phyloP scores from a whole-genome alignment of 2,113 vertebrate species.

The Ceyx melanurus region DNA sequence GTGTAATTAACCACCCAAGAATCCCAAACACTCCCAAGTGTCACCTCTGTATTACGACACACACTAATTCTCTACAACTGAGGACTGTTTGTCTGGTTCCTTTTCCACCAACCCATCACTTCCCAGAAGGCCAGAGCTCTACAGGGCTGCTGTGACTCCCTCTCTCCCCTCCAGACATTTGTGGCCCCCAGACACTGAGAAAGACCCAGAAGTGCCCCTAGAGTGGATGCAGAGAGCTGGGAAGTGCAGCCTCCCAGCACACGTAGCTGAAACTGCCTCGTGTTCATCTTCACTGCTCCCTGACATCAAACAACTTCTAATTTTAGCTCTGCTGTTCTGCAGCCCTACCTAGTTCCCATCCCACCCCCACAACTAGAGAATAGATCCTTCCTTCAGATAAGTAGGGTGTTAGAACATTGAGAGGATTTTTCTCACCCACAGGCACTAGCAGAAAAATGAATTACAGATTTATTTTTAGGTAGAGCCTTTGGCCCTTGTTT shows the following conservation, averaged over 20 bases:
- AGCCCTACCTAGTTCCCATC: slow-evolving; percentile 61
- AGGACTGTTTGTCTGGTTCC: not conserved
- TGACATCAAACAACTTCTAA: slow-evolving; percentile 52
- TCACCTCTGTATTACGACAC: not conserved
- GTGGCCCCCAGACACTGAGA: not conserved
- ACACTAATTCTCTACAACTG: not conserved
- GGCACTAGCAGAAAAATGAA: slow-evolving; percentile 54
- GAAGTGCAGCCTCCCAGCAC: not conserved
- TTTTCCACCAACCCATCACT: not conserved
- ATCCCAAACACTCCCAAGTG: not conserved
- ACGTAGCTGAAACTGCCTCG: not conserved
- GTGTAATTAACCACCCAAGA: not conserved
- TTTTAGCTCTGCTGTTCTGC: slow-evolving; percentile 56
- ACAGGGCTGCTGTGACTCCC: rapidly evolving
- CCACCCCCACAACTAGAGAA: slow-evolving; percentile 59
- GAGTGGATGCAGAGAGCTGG: not conserved
- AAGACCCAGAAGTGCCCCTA: too few relatives aligned
- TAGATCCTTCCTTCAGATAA: slow-evolving; percentile 61
- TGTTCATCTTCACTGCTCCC: slow-evolving; percentile 20
- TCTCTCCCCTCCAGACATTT: rapidly evolving
- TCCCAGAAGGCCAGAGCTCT: not conserved
- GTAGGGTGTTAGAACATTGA: slow-evolving; percentile 55
- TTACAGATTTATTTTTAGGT: slow-evolving; percentile 60
- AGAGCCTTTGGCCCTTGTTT: slow-evolving; percentile 40
- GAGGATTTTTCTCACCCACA: slow-evolving; percentile 45